Evolutionary conservation across 2,797 vertebrate genomes (phyloP).

Genomic region (Chaetodon trifasciatus): DNA sequence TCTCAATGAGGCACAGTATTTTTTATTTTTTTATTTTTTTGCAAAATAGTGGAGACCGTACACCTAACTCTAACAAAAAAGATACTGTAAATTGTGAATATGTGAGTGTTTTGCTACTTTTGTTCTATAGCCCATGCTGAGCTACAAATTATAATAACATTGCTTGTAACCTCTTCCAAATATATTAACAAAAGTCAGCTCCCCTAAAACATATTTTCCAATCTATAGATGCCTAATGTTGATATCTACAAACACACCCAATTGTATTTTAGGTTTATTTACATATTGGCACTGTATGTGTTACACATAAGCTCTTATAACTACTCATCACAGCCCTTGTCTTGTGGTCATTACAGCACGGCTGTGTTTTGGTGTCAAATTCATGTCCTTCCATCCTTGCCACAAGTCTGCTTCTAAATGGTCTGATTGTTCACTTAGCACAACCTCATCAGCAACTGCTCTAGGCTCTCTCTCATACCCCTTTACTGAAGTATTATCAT

Average conservation of each 20-base stretch:
- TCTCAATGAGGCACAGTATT: conserved; percentile 22
- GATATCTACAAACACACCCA: no score
- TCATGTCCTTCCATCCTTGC: not conserved
- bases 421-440: not conserved
- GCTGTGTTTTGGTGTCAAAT: not conserved
- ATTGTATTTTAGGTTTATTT: no score
- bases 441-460: not conserved
- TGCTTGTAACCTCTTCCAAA: not conserved
- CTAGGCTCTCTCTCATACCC: not conserved
- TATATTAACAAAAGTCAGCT: not conserved
- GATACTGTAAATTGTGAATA: not conserved
- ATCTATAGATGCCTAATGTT: not conserved
- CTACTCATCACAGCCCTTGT: no score
- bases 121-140: not conserved
- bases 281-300: no score
- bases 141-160: conserved; percentile 7
- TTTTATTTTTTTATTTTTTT: no score
- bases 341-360: no score
- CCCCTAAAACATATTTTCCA: not conserved
- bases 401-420: no score
- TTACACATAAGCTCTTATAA: no score
- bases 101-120: not conserved
- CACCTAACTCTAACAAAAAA: not conserved
- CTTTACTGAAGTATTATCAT: conserved; percentile 1
- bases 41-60: conserved; percentile 11